A percentile compares a stretch with the other conserved stretches of the same genome.
Conservation (phyloP, 2,888 invertebrate genomes). For the Diaprepes abbreviatus region DNA sequence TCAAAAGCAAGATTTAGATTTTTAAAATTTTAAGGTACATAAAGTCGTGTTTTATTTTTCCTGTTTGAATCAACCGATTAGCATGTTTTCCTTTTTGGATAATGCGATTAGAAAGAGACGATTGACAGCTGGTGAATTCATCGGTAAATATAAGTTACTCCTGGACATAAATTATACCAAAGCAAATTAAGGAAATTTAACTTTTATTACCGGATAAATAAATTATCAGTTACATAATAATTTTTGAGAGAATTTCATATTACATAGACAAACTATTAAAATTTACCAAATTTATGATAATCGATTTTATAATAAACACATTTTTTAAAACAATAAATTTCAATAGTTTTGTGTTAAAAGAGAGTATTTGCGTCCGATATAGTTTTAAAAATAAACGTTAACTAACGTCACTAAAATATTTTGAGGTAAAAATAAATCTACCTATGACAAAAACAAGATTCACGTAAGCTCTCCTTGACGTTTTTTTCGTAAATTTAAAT, state of each 20-base stretch:
- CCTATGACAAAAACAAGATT: constrained; percentile 20
- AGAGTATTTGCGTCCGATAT: constrained; percentile 9
- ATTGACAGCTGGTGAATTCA: too few relatives aligned
- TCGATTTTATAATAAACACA: constrained; percentile 10
- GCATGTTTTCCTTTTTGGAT: too few relatives aligned
- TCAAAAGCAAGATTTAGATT: too few relatives aligned
- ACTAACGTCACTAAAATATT: constrained; percentile 20
- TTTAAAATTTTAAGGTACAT: too few relatives aligned
- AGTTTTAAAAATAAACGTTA: constrained; percentile 7
- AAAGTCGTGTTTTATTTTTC: too few relatives aligned
- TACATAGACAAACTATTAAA: background rate
- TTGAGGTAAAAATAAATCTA: constrained; percentile 26
- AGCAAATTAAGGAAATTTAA: too few relatives aligned
- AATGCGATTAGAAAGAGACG: too few relatives aligned
- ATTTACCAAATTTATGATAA: constrained; percentile 6
- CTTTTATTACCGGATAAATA: too few relatives aligned
- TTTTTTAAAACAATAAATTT: constrained; percentile 14
- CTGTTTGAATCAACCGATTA: too few relatives aligned
- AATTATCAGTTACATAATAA: background rate
- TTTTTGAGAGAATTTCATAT: background rate
- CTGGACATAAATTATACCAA: too few relatives aligned
- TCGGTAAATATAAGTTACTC: too few relatives aligned
- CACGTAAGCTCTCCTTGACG: constrained; percentile 13
- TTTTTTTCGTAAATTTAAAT: background rate
- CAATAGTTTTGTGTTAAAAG: constrained; percentile 7